A percentile compares a stretch with the other conserved stretches of the same genome.
These are phyloP conservation scores for Macroramphosus scolopax DNA, from an alignment of 2,797 vertebrate species.

Conservation along the genomic window DNA sequence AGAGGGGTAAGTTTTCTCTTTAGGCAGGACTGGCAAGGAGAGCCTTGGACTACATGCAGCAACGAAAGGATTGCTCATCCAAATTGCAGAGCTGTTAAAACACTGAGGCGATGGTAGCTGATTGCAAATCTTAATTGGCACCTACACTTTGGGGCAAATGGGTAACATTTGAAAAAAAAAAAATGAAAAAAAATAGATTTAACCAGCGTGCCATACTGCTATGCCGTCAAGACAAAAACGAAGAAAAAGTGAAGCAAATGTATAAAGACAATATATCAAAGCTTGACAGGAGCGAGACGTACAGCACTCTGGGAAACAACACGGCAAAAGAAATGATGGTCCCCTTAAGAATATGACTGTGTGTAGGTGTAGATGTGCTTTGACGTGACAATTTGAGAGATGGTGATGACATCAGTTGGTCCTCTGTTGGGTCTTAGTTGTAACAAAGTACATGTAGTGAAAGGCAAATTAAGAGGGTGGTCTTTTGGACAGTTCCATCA, in stretches of 20 bases:
- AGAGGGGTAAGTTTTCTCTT: conserved; percentile 42
- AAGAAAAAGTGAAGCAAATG: conserved; percentile 34
- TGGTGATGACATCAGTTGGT: conserved; percentile 75
- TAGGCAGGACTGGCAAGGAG: conserved; percentile 48
- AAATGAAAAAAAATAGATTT: conserved; percentile 35
- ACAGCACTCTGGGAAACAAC: conserved; percentile 68
- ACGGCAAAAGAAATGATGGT: conserved; percentile 66
- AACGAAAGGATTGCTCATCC: conserved; percentile 52
- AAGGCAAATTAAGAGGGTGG: conserved; percentile 62
- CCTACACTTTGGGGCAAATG: conserved; percentile 44
- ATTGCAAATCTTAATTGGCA: conserved; percentile 55
- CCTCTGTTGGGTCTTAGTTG: conserved; percentile 71
- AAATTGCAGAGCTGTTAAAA: conserved; percentile 46
- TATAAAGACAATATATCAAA: conserved; percentile 50
- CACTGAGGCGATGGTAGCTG: conserved; percentile 47
- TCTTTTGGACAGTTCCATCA: conserved; percentile 61
- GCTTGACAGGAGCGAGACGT: conserved; percentile 45
- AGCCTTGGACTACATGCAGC: conserved; percentile 64
- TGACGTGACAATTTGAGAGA: conserved; percentile 51
- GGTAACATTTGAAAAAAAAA: conserved; percentile 22
- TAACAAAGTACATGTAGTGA: conserved; percentile 75
- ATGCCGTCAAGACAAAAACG: conserved; percentile 40
- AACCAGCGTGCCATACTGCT: conserved; percentile 56
- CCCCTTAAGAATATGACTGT: conserved; percentile 56
- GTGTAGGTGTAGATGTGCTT: conserved; percentile 57